A percentile compares a stretch with the other conserved stretches of the same genome.
Evolutionary conservation across 2,113 vertebrate species (phyloP).

Genomic region (Aptenodytes forsteri): DNA sequence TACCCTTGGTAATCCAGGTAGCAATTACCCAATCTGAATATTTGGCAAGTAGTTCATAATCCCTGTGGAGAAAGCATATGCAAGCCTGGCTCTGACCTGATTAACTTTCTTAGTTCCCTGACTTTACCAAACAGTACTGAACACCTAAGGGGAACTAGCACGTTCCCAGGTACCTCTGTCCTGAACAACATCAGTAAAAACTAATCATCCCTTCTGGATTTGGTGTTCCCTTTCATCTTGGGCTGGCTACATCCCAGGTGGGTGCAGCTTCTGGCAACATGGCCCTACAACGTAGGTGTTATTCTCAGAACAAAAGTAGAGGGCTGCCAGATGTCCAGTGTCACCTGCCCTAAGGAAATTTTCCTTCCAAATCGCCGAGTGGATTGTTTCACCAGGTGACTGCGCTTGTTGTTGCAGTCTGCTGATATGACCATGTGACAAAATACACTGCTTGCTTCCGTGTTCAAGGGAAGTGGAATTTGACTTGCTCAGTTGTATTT

Average conservation of each 20-base stretch:
- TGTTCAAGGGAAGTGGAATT: constrained; percentile 56
- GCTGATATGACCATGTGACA: constrained; percentile 20
- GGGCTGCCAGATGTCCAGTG: constrained; percentile 20
- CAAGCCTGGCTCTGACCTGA: constrained; percentile 43
- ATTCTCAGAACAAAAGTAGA: neutral
- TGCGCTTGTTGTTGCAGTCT: neutral
- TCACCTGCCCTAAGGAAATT: neutral
- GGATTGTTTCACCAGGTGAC: constrained; percentile 29
- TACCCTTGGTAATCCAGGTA: constrained; percentile 62
- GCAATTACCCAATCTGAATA: constrained; percentile 71
- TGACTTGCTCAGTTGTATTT: constrained; percentile 54
- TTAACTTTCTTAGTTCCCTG: constrained; percentile 39
- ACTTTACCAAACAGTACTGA: neutral
- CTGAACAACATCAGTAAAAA: constrained; percentile 5
- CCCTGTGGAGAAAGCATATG: constrained; percentile 55
- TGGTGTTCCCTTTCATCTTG: constrained; percentile 14
- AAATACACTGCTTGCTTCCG: constrained; percentile 26
- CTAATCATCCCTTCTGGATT: constrained; percentile 31
- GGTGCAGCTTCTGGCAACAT: constrained; percentile 28
- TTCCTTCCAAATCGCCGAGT: constrained; percentile 13
- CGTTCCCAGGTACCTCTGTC: neutral
- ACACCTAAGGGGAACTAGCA: neutral
- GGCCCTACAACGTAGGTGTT: neutral
- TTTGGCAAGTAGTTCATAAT: constrained; percentile 53
- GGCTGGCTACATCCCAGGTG: constrained; percentile 18